Evolutionary conservation across 2,113 vertebrate genomes (phyloP), one percentile per base, ranked within the genome.

Genomic region (Gymnobelideus leadbeateri): DNA sequence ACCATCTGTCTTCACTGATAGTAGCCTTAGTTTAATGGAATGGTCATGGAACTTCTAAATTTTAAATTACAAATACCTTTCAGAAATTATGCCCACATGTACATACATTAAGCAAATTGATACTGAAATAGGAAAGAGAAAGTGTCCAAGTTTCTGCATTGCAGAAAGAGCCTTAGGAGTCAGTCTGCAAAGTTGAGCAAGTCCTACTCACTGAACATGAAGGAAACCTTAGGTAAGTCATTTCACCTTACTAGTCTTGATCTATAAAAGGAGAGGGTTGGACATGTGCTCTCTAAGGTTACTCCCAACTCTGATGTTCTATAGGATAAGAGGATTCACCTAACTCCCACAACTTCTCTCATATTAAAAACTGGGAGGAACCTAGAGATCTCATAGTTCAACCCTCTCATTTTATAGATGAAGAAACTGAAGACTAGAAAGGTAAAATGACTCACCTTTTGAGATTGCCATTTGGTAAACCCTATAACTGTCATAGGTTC

Each of bases 31-130:
- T 31, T 51, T 54, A 94, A 91, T 24, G 51, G 93, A 91, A 96
- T 93, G 68, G 94, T 94, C 49, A 9, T 95, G 54, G 92, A 92
- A 92, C n/a, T 94, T 96, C 53, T 94, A 77, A 90, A 89, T 89
- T 84, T 84, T 43, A 43, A 43, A 84, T 84, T 84, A 43, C 37
- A 2, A 84, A 84, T 16, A 94, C 68, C 51, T 94, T 94, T 96
- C 52, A 94, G 57, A 97, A 95, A 96, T 57, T 57, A 89, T n/a
- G 93, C 16, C 28, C 46, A 95, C 68, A 84, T 43, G 92, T 51
- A 93, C 14, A 95, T 23, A 96, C 47, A 49, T 49, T 49, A 91
- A 96, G 55, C 24, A 91, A 89, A 46, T 0, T 51, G 12, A 89
- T 68, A 57, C 95, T 92, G 95, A 55, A 37, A 50, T 93, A 94